Evolutionary conservation across 92 coral and sea anemone species (phyloP).

Genomic region (Isaurus tuberculatus): DNA sequence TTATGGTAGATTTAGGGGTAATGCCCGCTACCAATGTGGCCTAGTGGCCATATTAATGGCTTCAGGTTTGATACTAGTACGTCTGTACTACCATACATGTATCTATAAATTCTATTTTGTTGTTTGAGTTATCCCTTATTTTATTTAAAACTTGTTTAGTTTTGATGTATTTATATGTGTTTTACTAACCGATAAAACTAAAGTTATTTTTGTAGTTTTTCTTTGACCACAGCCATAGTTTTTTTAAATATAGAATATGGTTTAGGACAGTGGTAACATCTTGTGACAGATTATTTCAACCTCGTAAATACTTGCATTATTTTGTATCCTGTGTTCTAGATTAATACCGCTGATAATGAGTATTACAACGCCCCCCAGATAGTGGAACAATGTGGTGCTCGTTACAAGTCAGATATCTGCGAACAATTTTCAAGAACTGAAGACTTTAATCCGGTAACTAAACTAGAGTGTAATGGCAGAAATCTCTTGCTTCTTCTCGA

Average conservation of each 20-base stretch:
- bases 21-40: no score
- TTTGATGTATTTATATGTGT: no score
- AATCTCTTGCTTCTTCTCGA: conserved; percentile 85
- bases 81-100: no score
- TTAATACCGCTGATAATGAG: neutral
- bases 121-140: no score
- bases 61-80: no score
- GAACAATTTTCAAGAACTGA: conserved; percentile 30
- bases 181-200: neutral
- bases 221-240: no score
- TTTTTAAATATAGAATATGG: no score
- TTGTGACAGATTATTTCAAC: neutral
- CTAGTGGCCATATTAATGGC: no score
- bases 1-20: no score
- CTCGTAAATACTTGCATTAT: neutral
- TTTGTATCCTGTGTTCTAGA: neutral
- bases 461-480: conserved; percentile 92
- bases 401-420: neutral
- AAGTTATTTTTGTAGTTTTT: no score
- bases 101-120: no score
- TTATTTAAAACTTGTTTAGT: no score
- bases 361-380: conserved; percentile 8
- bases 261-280: neutral
- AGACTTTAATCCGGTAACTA: conserved; percentile 57
- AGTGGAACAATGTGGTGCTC: neutral